Evolutionary conservation across 1,140 invertebrate genomes (phyloP).

Genomic region (Thaumatotibia leucotreta): DNA sequence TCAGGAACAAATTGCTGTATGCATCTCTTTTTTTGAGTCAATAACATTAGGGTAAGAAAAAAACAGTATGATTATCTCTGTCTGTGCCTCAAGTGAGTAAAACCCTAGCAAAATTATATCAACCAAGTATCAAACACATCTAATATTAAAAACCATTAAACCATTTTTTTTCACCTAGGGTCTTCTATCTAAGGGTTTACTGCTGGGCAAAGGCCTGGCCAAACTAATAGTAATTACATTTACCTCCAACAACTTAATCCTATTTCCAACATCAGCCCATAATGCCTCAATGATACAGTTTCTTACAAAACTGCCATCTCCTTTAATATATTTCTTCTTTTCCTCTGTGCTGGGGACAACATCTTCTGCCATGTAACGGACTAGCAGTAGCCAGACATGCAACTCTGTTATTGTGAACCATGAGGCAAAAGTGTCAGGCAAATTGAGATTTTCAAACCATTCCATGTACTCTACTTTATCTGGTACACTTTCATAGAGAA

Average conservation of each 20-base stretch:
- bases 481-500: constrained; percentile 80
- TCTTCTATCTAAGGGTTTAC: too few species aligned
- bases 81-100: too few species aligned
- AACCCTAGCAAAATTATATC: too few species aligned
- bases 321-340: constrained; percentile 63
- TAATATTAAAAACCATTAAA: too few species aligned
- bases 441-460: constrained; percentile 81
- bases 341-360: constrained; percentile 44
- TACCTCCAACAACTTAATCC: constrained; percentile 85
- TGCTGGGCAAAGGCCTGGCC: constrained; percentile 6
- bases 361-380: constrained; percentile 87
- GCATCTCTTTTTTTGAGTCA: too few species aligned
- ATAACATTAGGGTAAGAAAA: too few species aligned
- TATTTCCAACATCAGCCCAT: constrained; percentile 87
- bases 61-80: too few species aligned
- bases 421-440: constrained; percentile 88
- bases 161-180: too few species aligned
- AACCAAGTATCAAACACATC: too few species aligned
- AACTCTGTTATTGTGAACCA: constrained; percentile 91
- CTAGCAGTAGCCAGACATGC: constrained; percentile 89
- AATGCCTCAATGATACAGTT: constrained; percentile 86
- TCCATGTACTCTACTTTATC: constrained; percentile 79
- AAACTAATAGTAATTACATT: constrained; percentile 14
- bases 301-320: constrained; percentile 83
- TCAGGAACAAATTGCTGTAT: too few species aligned